Percentiles rank a stretch among this genome's conserved stretches.
Evolutionary conservation across 2,797 vertebrate species (phyloP).

Genomic region (Clarias laeviceps): DNA sequence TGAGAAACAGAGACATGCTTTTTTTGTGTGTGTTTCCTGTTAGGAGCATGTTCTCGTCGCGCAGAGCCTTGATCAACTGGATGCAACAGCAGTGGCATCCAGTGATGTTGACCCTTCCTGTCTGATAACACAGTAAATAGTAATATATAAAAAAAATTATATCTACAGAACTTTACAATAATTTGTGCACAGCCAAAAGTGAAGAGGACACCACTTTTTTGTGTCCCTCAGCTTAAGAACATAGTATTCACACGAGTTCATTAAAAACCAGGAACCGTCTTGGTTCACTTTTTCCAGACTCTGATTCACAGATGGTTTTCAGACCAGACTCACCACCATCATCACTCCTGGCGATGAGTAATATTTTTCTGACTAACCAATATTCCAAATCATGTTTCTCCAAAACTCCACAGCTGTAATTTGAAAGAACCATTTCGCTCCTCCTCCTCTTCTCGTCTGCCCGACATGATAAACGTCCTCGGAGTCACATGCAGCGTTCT

Average conservation of each 20-base stretch:
- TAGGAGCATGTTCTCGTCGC: slow-evolving; percentile 46
- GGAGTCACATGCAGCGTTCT: slow-evolving; percentile 64
- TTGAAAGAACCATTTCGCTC: slow-evolving; percentile 64
- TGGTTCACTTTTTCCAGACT: background rate
- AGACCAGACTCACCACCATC: background rate
- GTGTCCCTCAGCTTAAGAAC: background rate
- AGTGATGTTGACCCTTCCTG: slow-evolving; percentile 58
- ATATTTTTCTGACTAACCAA: slow-evolving; percentile 25
- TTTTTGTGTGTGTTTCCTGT: slow-evolving; percentile 53
- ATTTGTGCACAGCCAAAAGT: background rate
- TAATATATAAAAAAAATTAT: background rate
- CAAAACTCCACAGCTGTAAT: slow-evolving; percentile 59
- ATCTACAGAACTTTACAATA: background rate
- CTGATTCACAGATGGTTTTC: background rate
- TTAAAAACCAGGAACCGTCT: background rate
- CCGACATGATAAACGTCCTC: slow-evolving; percentile 67
- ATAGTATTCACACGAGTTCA: background rate
- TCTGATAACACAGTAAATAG: slow-evolving; percentile 31
- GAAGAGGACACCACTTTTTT: background rate
- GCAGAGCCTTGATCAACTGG: slow-evolving; percentile 59
- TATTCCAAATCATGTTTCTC: slow-evolving; percentile 44
- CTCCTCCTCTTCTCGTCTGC: slow-evolving; percentile 33
- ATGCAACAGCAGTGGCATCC: slow-evolving; percentile 67
- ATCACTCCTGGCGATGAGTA: slow-evolving; percentile 20
- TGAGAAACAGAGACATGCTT: slow-evolving; percentile 41